Base-by-base conservation (phyloP, 2,113 vertebrate genomes). In the Baryphthengus martii region DNA sequence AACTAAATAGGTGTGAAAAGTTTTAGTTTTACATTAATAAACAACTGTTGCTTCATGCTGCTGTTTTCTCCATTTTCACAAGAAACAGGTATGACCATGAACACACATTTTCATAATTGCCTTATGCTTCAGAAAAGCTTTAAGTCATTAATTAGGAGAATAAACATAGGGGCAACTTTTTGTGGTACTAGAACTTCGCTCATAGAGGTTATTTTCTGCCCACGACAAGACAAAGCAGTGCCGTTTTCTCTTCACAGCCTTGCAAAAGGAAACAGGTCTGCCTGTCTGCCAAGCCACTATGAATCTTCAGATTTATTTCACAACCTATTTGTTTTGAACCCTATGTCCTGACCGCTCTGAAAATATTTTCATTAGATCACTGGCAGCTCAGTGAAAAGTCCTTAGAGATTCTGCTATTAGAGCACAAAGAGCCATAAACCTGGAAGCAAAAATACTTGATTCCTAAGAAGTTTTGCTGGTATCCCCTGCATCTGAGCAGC, bases 11-110 rank as follows among this genome's bases (percentile, higher is more conserved):
- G 66, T 55, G 58, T 86, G 80, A 33, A 44, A 78, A 82, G 44
- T 58, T 85, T 82, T 70, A 82, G 56, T 80, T 79, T 44, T 49
- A 31, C 2, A 11, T 55, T 70, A 95, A 94, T 89, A 89, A 95
- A 85, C 15, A 78, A 18, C 6, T 35, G 10, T 55, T 88, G 72
- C 47, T 83, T 88, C 58, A 74, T 26, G 33, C 18, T 85, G 49
- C 16, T 29, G 9, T 42, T 33, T 49, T 59, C 35, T 89, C 37
- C 19, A 90, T 76, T 59, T 47, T 73, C 11, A 76, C 66, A 91
- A 88, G 21, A 50, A 79, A 76, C 5, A 37, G 14, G 18, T 44
- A 40, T 28, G 15, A 79, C 67, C 25, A 24, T 4, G 17, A 88
- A 70, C 47, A 63, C 2, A 29, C 7, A 71, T 63, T 79, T 93